These are phyloP conservation scores for Taenaris catops DNA, from an alignment of 2,888 invertebrate genomes.

Conservation along the genomic window DNA sequence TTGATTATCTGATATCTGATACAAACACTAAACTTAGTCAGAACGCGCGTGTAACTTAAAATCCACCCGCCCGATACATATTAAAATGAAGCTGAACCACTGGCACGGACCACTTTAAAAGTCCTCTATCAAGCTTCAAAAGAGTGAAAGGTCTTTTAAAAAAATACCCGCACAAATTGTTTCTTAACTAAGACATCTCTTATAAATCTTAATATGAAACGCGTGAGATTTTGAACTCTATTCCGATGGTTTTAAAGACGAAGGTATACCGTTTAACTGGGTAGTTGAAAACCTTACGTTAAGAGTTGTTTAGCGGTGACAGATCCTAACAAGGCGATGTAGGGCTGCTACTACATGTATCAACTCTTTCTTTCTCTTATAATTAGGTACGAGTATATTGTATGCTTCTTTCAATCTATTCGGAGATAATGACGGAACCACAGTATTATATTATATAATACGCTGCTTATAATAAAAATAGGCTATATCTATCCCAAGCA, in stretches of 20 bases:
- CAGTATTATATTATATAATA: too few relatives aligned
- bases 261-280: slow-evolving; percentile 9
- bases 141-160: slow-evolving; percentile 15
- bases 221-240: slow-evolving; percentile 7
- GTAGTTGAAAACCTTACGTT: slow-evolving; percentile 14
- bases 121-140: slow-evolving; percentile 18
- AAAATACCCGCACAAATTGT: slow-evolving; percentile 19
- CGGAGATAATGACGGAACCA: too few relatives aligned
- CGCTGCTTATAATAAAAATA: too few relatives aligned
- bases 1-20: too few relatives aligned
- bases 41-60: too few relatives aligned
- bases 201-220: slow-evolving; percentile 2
- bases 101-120: slow-evolving; percentile 13
- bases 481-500: too few relatives aligned
- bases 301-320: slow-evolving; percentile 24
- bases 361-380: background rate
- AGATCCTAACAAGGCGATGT: slow-evolving; percentile 22
- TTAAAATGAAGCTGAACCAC: slow-evolving; percentile 1
- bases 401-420: too few relatives aligned
- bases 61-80: too few relatives aligned
- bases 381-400: too few relatives aligned
- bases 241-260: background rate
- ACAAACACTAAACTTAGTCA: too few relatives aligned
- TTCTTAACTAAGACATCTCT: slow-evolving; percentile 15
- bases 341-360: slow-evolving; percentile 18